Conservation (phyloP, 2,113 vertebrate species). For the Serinus canaria region DNA sequence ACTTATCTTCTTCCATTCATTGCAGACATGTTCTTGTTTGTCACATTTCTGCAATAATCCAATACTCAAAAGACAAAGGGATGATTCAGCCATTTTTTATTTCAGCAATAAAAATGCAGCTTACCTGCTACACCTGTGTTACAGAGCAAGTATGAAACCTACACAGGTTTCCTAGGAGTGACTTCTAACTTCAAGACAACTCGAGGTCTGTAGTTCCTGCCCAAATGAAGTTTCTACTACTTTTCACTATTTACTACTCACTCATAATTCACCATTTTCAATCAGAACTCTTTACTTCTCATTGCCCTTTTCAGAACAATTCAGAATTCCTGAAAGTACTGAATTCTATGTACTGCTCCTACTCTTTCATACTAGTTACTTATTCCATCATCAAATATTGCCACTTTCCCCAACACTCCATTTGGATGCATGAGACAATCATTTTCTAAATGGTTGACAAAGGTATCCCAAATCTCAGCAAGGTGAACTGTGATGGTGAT, state of each 20-base stretch:
- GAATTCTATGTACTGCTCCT: background rate
- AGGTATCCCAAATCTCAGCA: background rate
- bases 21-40: background rate
- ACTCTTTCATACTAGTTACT: background rate
- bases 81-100: background rate
- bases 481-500: background rate
- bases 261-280: background rate
- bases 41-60: background rate
- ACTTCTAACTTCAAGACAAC: background rate
- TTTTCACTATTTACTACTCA: background rate
- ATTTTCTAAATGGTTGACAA: background rate
- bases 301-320: background rate
- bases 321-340: background rate
- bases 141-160: background rate
- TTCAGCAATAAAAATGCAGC: background rate
- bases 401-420: background rate
- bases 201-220: background rate
- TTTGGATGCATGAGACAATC: background rate
- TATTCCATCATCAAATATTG: background rate
- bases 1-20: background rate
- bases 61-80: background rate
- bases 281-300: background rate
- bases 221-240: background rate
- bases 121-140: background rate
- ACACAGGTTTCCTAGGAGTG: background rate